Base-by-base conservation (phyloP, 2,888 invertebrate species). In the Drosophila subsilvestris region DNA sequence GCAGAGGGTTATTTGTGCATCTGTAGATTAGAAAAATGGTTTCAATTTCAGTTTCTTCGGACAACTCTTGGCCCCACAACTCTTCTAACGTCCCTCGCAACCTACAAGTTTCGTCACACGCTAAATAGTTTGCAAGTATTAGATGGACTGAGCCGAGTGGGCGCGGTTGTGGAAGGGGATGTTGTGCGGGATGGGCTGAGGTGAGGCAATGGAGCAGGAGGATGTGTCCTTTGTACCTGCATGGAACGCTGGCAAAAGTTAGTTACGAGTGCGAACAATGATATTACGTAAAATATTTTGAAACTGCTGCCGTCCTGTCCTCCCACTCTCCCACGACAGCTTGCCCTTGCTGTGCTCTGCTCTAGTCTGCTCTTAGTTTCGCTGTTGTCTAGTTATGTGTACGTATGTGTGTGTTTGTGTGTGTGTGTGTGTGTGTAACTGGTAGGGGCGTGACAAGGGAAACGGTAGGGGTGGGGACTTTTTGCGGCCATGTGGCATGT, bases 241-340 rank as follows among this genome's bases (percentile, higher is more conserved):
- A 61, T 53, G 61, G 67, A 54, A 43, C 68, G 70, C 60, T 57
- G 62, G 76, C 74, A 75, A 89, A 86, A 86, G 85, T 86, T 88
- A 85, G 85, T 88, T 85, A 88, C 89, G 88, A 86, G 87, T 73
- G 70, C 88, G 78, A 89, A 86, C 85, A 86, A 88, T 86, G 85
- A 86, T 88, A 88, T 89, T 86, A 86, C 84, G 88, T 89, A 86
- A 89, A 86, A 89, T 86, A 86, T 89, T 86, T 85, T 80, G 78
- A 86, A 88, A 86, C 71, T 76, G 78, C 74, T 86, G 71, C 59
- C 45, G 56, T 63, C 45, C 49, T 56, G 22, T 22, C 17, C 51
- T 27, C 65, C 10, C 18, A 32, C 49, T 49, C 48, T 14, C 10
- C n/a, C 22, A 12, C 7, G 37, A 14, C 53, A n/a, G 20, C 20